Conservation (phyloP, 2,888 invertebrate genomes). For the Gymnosoma rotundatum region DNA sequence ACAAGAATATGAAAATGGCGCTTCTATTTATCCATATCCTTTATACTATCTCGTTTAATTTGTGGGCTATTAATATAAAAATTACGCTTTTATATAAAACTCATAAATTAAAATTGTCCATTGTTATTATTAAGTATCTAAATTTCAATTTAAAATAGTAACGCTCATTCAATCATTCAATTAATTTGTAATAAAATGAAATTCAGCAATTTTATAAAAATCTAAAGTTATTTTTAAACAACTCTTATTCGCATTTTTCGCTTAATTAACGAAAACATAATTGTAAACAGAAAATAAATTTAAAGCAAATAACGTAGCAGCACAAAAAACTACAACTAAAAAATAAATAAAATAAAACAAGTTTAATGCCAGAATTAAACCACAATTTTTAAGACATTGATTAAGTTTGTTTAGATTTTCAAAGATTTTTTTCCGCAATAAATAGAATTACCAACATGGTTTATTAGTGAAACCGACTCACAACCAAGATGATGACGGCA, state of each 20-base stretch:
- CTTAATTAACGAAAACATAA: slow-evolving; percentile 64
- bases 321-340: not conserved
- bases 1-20: too few relatives aligned
- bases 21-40: too few relatives aligned
- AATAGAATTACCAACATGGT: slow-evolving; percentile 64
- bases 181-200: not conserved
- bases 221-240: slow-evolving; percentile 15
- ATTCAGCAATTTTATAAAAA: slow-evolving; percentile 11
- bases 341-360: slow-evolving; percentile 55
- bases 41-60: too few relatives aligned
- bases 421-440: slow-evolving; percentile 67
- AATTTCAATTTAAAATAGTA: not conserved
- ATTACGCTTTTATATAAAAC: too few relatives aligned
- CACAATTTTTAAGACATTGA: slow-evolving; percentile 68
- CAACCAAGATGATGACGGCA: slow-evolving; percentile 23
- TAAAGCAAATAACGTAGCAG: slow-evolving; percentile 10
- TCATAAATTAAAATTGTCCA: too few relatives aligned
- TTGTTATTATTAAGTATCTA: not conserved
- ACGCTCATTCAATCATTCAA: not conserved
- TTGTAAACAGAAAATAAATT: slow-evolving; percentile 43
- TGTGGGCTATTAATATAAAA: too few relatives aligned
- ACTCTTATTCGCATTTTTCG: slow-evolving; percentile 54
- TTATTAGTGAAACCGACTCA: slow-evolving; percentile 58
- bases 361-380: slow-evolving; percentile 61
- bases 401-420: slow-evolving; percentile 70